Base-by-base conservation (phyloP, 1,140 invertebrate genomes). In the Brachionus sp. region DNA sequence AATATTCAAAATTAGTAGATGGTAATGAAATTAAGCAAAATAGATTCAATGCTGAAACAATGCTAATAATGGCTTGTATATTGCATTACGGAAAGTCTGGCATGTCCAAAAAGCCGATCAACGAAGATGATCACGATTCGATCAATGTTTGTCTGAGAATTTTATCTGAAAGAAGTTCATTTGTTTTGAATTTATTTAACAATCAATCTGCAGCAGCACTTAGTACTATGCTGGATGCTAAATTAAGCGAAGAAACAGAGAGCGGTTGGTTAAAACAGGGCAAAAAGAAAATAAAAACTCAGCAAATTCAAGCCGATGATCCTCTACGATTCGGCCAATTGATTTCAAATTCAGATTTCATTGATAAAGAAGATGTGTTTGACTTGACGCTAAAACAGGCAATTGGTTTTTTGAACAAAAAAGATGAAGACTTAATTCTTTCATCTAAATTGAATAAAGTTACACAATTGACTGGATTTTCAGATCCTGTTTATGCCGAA, bases 381-480 rank as follows among this genome's bases (percentile, higher is more conserved):
- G 97, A 99, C 87, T 91, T 95, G 33, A 96, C 95, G 53, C 90
- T 99, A 66, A 95, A 92, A 82, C 95, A 95, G 87, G 97, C 97
- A 1, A 91, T 97, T 10, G 93, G 92, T 57, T 93, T 93, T 57
- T 89, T 88, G 10, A 86, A 84, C 29, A 91, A 91, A 85, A 91
- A 91, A 68, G 90, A 91, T 7, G 87, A 90, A 66, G 90, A 90
- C 84, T 88, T 93, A 86, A 86, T 90, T n/a, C 89, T 90, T n/a
- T 88, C 90, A 35, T 91, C 91, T 13, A 85, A 85, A 77, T 44
- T 85, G 5, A 62, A 50, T 50, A 78, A 91, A 89, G 95, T 98
- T 23, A 97, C 95, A n/a, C 97, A 99, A 88, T 90, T 99, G 84
- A 98, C 97, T n/a, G 98, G 97, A 19, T 98, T 98, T 89, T 98